These are phyloP conservation scores for Aphelocoma coerulescens DNA, from an alignment of 2,113 vertebrate species.

Conservation along the genomic window DNA sequence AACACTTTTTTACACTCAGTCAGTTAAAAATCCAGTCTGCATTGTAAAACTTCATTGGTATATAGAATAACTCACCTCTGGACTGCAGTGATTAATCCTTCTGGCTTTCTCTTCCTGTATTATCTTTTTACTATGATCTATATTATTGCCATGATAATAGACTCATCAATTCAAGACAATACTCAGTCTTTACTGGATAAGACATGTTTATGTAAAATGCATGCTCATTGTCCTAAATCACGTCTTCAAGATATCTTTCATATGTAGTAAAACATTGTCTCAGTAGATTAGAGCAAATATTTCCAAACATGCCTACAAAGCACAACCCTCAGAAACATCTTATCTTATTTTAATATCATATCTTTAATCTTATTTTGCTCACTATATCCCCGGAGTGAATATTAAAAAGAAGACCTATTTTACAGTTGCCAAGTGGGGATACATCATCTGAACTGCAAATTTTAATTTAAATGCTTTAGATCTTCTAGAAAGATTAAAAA, in stretches of 20 bases:
- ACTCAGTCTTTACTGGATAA: neutral
- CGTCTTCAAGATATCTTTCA: slow-evolving; percentile 14
- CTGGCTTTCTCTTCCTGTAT: neutral
- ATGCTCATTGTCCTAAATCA: neutral
- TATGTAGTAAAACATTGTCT: neutral
- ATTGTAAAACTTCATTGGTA: neutral
- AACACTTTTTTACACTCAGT: slow-evolving; percentile 14
- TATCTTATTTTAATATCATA: slow-evolving; percentile 47
- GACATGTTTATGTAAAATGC: slow-evolving; percentile 4
- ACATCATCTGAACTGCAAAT: slow-evolving; percentile 45
- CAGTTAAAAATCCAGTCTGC: slow-evolving; percentile 6
- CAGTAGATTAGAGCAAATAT: neutral
- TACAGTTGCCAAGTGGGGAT: slow-evolving; percentile 26
- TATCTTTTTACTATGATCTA: neutral
- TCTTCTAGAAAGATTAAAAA: slow-evolving; percentile 49
- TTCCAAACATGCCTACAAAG: slow-evolving; percentile 23
- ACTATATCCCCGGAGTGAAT: slow-evolving; percentile 17
- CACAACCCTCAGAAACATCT: neutral
- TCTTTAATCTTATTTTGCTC: slow-evolving; percentile 49
- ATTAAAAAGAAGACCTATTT: slow-evolving; percentile 51
- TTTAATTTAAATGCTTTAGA: slow-evolving; percentile 57
- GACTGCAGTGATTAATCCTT: neutral
- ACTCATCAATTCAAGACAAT: slow-evolving; percentile 9
- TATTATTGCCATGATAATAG: neutral
- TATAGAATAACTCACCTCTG: neutral